A percentile compares a stretch with the other conserved stretches of the same genome.
Conservation (phyloP, 2,113 vertebrate genomes). For the Sminthopsis crassicaudata region DNA sequence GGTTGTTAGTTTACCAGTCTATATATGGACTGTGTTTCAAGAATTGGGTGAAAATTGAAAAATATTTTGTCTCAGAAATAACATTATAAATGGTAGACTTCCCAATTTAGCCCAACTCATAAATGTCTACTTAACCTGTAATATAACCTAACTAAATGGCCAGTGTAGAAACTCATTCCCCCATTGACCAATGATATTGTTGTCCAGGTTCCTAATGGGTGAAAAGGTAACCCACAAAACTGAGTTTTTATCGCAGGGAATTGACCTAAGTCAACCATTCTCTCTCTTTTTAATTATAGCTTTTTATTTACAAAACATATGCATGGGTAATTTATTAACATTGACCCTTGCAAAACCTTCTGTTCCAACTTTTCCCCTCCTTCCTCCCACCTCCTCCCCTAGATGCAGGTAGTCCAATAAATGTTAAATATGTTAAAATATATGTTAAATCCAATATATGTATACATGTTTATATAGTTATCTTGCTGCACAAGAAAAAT, state of each 20-base stretch:
- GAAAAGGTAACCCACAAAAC: not conserved
- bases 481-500: no score
- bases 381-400: no score
- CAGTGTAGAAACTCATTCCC: not conserved
- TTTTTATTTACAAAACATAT: no score
- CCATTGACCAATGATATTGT: not conserved
- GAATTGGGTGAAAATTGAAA: not conserved
- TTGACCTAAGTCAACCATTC: not conserved
- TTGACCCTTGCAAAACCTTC: no score
- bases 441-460: no score
- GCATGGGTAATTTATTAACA: no score
- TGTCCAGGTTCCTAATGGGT: not conserved
- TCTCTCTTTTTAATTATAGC: no score
- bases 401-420: no score
- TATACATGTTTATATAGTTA: no score
- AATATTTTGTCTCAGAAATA: not conserved
- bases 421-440: no score
- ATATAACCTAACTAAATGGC: not conserved
- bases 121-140: not conserved
- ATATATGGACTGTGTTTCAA: slow-evolving; percentile 28
- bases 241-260: not conserved
- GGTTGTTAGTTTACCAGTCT: not conserved
- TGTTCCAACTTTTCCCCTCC: no score
- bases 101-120: not conserved
- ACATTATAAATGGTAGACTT: not conserved